Conservation (phyloP, 1,140 invertebrate genomes). For the Semibalanus balanoides region DNA sequence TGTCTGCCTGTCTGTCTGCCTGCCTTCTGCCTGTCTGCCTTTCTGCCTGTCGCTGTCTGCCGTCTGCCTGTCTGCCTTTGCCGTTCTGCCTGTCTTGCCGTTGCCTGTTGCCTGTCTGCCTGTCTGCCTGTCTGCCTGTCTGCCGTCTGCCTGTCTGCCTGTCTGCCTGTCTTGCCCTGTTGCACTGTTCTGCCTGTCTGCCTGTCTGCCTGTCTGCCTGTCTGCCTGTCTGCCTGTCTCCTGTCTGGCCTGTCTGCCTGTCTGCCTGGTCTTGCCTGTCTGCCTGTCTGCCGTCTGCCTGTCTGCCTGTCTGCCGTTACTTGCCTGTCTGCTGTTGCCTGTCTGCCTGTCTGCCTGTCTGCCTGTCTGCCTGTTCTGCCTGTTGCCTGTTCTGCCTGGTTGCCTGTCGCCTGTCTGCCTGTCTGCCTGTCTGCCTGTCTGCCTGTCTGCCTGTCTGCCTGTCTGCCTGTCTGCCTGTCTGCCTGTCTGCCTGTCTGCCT, state of each 20-base stretch:
- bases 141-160: too few species aligned
- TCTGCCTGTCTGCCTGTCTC: constrained; percentile 16
- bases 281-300: too few species aligned
- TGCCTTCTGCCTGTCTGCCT: too few species aligned
- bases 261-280: too few species aligned
- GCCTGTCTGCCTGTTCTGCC: too few species aligned
- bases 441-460: constrained; percentile 4
- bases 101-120: constrained; percentile 20
- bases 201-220: constrained; percentile 19
- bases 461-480: constrained; percentile 9
- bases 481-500: constrained; percentile 7
- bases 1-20: too few species aligned
- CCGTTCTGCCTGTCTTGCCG: constrained; percentile 1
- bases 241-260: too few species aligned
- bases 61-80: constrained; percentile 10
- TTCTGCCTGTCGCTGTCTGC: too few species aligned
- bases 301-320: constrained; percentile 16
- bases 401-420: too few species aligned
- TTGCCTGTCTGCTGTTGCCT: constrained; percentile 5
- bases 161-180: too few species aligned
- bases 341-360: constrained; percentile 3
- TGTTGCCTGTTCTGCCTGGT: too few species aligned
- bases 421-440: neutral
- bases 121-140: constrained; percentile 19
- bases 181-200: constrained; percentile 19